phyloP scores from a whole-genome alignment of 2,113 vertebrate genomes.

The Gymnobelideus leadbeateri region DNA sequence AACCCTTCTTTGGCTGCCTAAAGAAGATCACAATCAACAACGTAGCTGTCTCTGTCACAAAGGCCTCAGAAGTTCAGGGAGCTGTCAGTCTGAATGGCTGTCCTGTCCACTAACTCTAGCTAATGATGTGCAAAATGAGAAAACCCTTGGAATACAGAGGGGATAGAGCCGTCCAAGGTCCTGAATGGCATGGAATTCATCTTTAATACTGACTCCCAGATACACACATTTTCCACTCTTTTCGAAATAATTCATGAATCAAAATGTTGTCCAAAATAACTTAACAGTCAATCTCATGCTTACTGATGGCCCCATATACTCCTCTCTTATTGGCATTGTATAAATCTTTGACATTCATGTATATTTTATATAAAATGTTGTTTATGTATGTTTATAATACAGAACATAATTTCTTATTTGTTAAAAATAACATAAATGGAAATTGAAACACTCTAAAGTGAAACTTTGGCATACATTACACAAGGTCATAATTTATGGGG shows the following conservation, averaged over 20 bases:
- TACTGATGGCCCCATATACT: background rate
- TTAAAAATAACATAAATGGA: conserved; percentile 82
- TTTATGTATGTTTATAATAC: conserved; percentile 71
- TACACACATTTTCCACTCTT: rapidly evolving
- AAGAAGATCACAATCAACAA: conserved; percentile 88
- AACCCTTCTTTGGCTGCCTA: conserved; percentile 91
- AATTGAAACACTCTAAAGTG: conserved; percentile 83
- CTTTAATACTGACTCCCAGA: background rate
- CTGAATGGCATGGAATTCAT: background rate
- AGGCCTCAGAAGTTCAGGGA: conserved; percentile 85
- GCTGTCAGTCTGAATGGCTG: conserved; percentile 91
- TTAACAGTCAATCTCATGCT: background rate
- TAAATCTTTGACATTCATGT: background rate
- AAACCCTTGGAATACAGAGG: background rate
- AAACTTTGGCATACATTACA: conserved; percentile 73
- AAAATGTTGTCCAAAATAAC: background rate
- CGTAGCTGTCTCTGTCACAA: conserved; percentile 83
- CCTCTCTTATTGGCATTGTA: conserved; percentile 21
- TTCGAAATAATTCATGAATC: background rate
- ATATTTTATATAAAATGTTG: conserved; percentile 68
- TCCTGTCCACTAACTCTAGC: conserved; percentile 83
- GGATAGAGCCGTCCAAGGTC: background rate
- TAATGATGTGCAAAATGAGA: background rate
- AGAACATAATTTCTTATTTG: conserved; percentile 66
- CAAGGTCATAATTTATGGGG: conserved; percentile 72